Conservation (phyloP, 1,140 invertebrate genomes). For the Hycleus phaleratus region DNA sequence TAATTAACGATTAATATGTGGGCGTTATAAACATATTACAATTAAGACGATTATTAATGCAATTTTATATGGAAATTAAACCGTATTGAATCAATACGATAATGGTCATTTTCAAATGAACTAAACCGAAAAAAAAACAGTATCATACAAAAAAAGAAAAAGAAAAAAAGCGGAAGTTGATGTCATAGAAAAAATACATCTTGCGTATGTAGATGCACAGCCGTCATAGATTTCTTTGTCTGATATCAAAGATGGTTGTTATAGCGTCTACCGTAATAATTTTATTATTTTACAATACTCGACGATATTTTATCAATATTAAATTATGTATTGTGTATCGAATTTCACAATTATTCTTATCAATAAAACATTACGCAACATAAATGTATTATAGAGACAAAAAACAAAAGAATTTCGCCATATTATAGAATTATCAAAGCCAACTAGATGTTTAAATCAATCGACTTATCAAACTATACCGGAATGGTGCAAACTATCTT, state of each 20-base stretch:
- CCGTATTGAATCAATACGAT: too few relatives aligned
- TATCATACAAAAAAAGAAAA: too few relatives aligned
- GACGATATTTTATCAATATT: background rate
- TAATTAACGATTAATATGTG: slow-evolving; percentile 7
- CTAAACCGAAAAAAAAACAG: too few relatives aligned
- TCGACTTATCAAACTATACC: too few relatives aligned
- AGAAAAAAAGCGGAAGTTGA: slow-evolving; percentile 30
- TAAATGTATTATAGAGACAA: background rate
- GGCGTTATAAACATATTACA: slow-evolving; percentile 25
- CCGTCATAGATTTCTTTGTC: slow-evolving; percentile 33
- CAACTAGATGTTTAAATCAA: too few relatives aligned
- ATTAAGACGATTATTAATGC: slow-evolving; percentile 24
- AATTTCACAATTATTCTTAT: background rate
- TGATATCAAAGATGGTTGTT: slow-evolving; percentile 6
- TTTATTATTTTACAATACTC: too few relatives aligned
- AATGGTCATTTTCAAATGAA: too few relatives aligned
- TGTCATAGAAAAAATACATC: slow-evolving; percentile 30
- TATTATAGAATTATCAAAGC: too few relatives aligned
- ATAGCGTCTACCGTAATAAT: too few relatives aligned
- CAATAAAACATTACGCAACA: background rate
- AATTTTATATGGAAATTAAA: too few relatives aligned
- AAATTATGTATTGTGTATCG: background rate
- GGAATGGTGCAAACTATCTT: too few relatives aligned
- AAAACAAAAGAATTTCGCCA: too few relatives aligned
- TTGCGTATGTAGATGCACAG: slow-evolving; percentile 29